Conservation (phyloP, 2,113 vertebrate species). For the Mormyrus lacerda region DNA sequence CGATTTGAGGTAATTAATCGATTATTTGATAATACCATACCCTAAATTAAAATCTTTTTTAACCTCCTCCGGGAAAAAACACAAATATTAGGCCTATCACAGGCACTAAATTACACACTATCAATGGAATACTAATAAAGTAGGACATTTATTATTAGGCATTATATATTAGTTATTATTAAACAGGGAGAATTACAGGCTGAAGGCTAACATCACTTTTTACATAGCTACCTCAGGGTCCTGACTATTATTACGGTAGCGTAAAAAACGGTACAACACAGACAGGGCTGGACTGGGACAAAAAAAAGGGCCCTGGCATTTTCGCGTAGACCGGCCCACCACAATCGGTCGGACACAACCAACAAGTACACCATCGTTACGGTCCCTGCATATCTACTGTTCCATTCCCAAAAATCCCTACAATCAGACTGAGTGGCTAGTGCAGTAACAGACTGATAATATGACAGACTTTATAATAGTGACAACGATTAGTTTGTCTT, state of each 20-base stretch:
- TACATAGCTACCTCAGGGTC: not conserved
- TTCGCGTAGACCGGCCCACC: too few species aligned
- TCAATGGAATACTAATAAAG: not conserved
- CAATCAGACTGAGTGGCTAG: not conserved
- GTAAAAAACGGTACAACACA: not conserved
- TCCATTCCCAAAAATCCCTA: too few species aligned
- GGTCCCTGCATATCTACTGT: too few species aligned
- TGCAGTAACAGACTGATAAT: slow-evolving; percentile 2
- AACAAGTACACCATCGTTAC: too few species aligned
- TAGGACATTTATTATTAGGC: not conserved
- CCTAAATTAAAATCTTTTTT: not conserved
- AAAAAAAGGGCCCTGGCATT: too few species aligned
- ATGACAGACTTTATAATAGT: slow-evolving; percentile 5
- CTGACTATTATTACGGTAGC: not conserved
- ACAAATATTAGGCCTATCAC: not conserved
- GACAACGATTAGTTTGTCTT: slow-evolving; percentile 1
- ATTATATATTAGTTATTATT: not conserved
- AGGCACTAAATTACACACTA: not conserved
- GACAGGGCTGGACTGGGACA: too few species aligned
- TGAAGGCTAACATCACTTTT: not conserved
- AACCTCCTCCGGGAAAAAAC: not conserved
- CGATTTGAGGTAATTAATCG: not conserved
- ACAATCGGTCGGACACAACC: too few species aligned
- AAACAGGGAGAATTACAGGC: not conserved
- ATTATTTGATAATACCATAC: not conserved